Base-by-base conservation (phyloP, 2,888 invertebrate genomes). In the Hypomecis atomaria region DNA sequence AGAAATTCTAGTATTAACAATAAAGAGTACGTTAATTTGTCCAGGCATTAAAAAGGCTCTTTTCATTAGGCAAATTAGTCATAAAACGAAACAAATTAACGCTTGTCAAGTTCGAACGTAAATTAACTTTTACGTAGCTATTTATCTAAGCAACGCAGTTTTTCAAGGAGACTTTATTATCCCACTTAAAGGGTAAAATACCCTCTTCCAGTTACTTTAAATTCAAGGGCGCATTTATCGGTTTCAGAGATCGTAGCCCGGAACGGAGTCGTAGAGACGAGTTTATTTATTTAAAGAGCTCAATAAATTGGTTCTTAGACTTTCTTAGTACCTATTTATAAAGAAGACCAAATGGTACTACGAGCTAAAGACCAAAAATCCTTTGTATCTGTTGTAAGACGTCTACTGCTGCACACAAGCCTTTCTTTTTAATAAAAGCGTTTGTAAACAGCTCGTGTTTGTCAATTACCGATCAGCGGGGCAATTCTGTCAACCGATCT, bases 271-370 rank as follows among this genome's bases (percentile, higher is more conserved):
- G 72, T 69, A 70, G 73, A 75, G 72, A 81, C 77, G 81, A 84
- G 78, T 81, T 81, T 83, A 79, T 84, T 82, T 84, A 81, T 81
- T 78, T 81, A 79, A 81, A 79, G 78, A 82, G 80, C 52, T 78
- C 75, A 59, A 75, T 76, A 72, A 71, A 74, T 77, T 10, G 10
- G 5, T 10, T 9, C 5, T 43, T 23, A 1, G 23, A 23, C 23
- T 23, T 23, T 23, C 40, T 40, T 40, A 40, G 10, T 6, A 40
- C n/a, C n/a, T n/a, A n/a, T n/a, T n/a, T n/a, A n/a, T n/a, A n/a
- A n/a, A n/a, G n/a, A n/a, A n/a, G n/a, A n/a, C n/a, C n/a, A n/a
- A n/a, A n/a, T n/a, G n/a, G n/a, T n/a, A n/a, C n/a, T n/a, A n/a
- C n/a, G n/a, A 40, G 7, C 23, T 23, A 23, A 23, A 23, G 23